Evolutionary conservation across 1,140 invertebrate genomes (phyloP).

Genomic region (Atta cephalotes): DNA sequence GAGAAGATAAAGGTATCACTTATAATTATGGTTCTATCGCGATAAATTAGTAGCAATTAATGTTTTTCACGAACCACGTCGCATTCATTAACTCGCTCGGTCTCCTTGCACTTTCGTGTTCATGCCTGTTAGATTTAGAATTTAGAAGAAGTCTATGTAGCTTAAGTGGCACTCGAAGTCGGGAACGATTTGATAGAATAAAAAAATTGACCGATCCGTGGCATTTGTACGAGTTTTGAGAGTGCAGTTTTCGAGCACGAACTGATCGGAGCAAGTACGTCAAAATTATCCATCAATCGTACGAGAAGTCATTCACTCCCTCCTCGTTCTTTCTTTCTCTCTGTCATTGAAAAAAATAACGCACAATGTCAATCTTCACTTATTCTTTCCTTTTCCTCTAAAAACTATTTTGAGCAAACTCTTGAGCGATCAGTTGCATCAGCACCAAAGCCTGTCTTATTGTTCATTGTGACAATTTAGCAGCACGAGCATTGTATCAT

Average conservation of each 20-base stretch:
- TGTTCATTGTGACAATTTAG: conserved; percentile 59
- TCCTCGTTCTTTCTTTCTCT: conserved; percentile 68
- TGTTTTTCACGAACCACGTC: conserved; percentile 63
- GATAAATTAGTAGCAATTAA: not conserved
- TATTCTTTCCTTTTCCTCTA: not conserved
- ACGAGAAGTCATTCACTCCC: conserved; percentile 64
- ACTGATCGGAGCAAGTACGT: conserved; percentile 50
- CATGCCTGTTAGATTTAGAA: conserved; percentile 78
- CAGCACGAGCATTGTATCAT: conserved; percentile 56
- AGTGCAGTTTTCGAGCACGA: conserved; percentile 30
- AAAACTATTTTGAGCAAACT: conserved; percentile 30
- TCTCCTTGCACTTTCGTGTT: conserved; percentile 71
- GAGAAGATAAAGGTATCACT: not conserved
- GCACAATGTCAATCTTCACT: conserved; percentile 12
- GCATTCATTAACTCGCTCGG: conserved; percentile 54
- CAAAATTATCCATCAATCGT: conserved; percentile 57
- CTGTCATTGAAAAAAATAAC: conserved; percentile 42
- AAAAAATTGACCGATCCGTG: conserved; percentile 25
- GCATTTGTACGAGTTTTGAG: conserved; percentile 3
- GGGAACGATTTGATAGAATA: conserved; percentile 16
- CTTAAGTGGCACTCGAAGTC: conserved; percentile 72
- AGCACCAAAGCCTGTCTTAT: conserved; percentile 69
- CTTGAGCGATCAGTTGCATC: conserved; percentile 64
- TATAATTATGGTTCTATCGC: not conserved
- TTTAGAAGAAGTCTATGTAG: conserved; percentile 76